phyloP scores from a whole-genome alignment of 2,888 invertebrate genomes.

The Caenorhabditis zanzibari region DNA sequence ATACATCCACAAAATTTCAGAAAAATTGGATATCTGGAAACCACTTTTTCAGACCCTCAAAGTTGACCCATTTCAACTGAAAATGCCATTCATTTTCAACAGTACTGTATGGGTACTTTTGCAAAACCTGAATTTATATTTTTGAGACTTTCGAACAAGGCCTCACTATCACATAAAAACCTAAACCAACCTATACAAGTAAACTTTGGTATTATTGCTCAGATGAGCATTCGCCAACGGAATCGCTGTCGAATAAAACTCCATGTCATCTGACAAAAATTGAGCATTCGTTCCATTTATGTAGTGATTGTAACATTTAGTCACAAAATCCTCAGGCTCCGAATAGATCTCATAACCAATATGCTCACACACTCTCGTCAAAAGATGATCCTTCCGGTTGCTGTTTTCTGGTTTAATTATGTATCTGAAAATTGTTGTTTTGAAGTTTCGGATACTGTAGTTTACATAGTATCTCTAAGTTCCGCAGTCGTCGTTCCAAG shows the following conservation, averaged over 20 bases:
- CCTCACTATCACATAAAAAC: too few relatives aligned
- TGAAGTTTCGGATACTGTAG: background rate
- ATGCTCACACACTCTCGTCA: constrained; percentile 43
- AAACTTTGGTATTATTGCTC: constrained; percentile 35
- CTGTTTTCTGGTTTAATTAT: constrained; percentile 14
- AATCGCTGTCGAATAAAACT: constrained; percentile 38
- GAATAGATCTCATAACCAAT: constrained; percentile 39
- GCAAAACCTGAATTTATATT: too few relatives aligned
- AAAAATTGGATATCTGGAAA: too few relatives aligned
- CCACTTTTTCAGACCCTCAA: too few relatives aligned
- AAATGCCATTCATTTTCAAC: too few relatives aligned
- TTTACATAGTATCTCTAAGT: constrained; percentile 9
- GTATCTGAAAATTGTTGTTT: constrained; percentile 12
- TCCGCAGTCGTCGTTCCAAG: constrained; percentile 52
- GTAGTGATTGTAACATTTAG: constrained; percentile 21
- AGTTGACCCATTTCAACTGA: too few relatives aligned
- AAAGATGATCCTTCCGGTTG: background rate
- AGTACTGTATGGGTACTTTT: too few relatives aligned
- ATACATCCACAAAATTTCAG: too few relatives aligned
- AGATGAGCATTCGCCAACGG: constrained; percentile 30
- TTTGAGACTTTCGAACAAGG: too few relatives aligned
- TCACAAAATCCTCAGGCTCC: constrained; percentile 20
- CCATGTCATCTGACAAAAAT: constrained; percentile 53
- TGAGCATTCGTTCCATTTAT: constrained; percentile 8
- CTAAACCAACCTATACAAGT: constrained; percentile 45